Conservation (phyloP, 2,113 vertebrate species). For the Myotis lucifugus region DNA sequence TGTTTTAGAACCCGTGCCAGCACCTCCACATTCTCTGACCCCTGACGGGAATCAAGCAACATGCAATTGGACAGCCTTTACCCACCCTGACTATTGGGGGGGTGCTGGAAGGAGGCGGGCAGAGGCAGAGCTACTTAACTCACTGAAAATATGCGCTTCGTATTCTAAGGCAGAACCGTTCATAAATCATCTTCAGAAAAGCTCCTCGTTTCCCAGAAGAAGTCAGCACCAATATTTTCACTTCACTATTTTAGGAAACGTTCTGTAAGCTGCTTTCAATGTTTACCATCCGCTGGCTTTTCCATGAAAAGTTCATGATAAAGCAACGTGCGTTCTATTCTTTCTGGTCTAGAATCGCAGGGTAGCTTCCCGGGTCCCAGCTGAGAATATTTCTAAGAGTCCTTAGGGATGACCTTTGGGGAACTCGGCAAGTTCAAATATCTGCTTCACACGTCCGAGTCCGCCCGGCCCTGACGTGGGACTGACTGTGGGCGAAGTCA, state of each 20-base stretch:
- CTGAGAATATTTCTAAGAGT: neutral
- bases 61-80: neutral
- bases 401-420: neutral
- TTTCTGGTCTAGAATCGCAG: neutral
- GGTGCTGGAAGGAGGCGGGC: neutral
- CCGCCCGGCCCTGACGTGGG: neutral
- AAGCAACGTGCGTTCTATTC: conserved; percentile 50
- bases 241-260: conserved; percentile 58
- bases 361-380: conserved; percentile 34
- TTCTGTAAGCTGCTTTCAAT: conserved; percentile 43
- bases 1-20: neutral
- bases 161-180: neutral
- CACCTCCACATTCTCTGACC: neutral
- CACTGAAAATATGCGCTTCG: neutral
- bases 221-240: conserved; percentile 36
- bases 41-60: neutral
- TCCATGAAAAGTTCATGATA: conserved; percentile 62
- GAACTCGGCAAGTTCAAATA: neutral
- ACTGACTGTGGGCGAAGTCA: neutral
- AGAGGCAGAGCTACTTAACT: neutral
- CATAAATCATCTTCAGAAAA: conserved; percentile 12
- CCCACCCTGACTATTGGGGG: neutral
- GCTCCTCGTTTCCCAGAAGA: neutral
- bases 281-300: conserved; percentile 58
- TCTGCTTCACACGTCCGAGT: neutral